phyloP scores from a whole-genome alignment of 2,113 vertebrate species.

The Ellobius talpinus region DNA sequence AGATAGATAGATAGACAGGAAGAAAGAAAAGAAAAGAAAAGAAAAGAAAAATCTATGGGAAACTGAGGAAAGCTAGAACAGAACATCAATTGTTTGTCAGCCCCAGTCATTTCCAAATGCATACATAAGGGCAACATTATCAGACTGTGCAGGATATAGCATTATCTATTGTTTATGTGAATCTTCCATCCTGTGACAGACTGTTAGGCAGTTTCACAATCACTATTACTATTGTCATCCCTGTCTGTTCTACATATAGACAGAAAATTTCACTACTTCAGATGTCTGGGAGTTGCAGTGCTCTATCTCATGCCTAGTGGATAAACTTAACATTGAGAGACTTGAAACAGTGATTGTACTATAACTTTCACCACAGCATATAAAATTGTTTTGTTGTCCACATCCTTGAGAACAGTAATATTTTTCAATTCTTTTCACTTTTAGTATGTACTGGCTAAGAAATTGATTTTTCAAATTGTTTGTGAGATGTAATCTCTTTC shows the following conservation, averaged over 20 bases:
- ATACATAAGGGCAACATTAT: background rate
- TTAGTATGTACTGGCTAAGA: background rate
- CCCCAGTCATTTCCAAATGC: background rate
- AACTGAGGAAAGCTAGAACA: background rate
- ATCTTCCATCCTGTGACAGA: background rate
- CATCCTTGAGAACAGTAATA: background rate
- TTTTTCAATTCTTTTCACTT: background rate
- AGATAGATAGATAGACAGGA: too few species aligned
- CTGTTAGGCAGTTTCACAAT: background rate
- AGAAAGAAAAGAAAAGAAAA: too few species aligned
- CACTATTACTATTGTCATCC: background rate
- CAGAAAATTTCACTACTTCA: background rate
- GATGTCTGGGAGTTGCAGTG: background rate
- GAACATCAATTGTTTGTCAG: background rate
- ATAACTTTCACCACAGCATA: background rate
- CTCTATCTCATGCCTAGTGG: background rate
- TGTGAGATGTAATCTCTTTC: background rate
- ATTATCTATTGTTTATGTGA: background rate
- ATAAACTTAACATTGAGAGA: background rate
- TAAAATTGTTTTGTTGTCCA: background rate
- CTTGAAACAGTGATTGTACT: background rate
- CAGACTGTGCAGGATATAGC: background rate
- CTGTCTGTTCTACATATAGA: background rate
- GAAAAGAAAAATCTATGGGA: too few species aligned
- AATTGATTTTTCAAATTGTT: slow-evolving; percentile 11